Conservation (phyloP, 2,113 vertebrate species). For the Siniperca knerii region DNA sequence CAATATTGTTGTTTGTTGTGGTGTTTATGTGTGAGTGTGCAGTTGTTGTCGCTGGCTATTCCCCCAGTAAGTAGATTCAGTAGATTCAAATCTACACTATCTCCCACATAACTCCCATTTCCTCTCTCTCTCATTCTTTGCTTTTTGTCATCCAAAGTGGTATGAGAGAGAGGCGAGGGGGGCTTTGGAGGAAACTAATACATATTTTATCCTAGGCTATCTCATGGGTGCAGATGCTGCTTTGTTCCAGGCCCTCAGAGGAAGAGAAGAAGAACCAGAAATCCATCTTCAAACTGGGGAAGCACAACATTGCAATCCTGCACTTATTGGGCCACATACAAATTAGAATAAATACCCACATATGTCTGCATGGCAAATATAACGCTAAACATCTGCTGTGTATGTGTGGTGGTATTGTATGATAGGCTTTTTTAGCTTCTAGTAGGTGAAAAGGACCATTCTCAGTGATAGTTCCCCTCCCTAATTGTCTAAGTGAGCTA, state of each 20-base stretch:
- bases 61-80: conserved; percentile 73
- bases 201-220: conserved; percentile 85
- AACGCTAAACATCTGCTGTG: conserved; percentile 14
- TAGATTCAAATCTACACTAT: conserved; percentile 80
- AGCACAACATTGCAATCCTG: conserved; percentile 43
- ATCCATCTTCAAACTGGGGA: conserved; percentile 72
- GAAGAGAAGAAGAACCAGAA: conserved; percentile 58
- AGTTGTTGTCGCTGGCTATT: conserved; percentile 44
- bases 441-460: conserved; percentile 15
- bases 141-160: conserved; percentile 82
- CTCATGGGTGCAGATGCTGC: conserved; percentile 70
- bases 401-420: conserved; percentile 5
- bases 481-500: conserved; percentile 59
- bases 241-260: conserved; percentile 65
- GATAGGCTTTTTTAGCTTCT: conserved; percentile 2
- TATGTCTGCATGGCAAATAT: conserved; percentile 50
- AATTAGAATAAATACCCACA: conserved; percentile 78
- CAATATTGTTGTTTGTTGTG: conserved; percentile 84
- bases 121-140: conserved; percentile 53
- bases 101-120: conserved; percentile 62
- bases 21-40: conserved; percentile 45
- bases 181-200: conserved; percentile 79
- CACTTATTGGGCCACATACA: conserved; percentile 73
- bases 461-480: conserved; percentile 31
- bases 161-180: conserved; percentile 66